Evolutionary conservation across 2,113 vertebrate genomes (phyloP), one percentile per base, ranked within the genome.

Genomic region (Pomatorhinus ruficollis): DNA sequence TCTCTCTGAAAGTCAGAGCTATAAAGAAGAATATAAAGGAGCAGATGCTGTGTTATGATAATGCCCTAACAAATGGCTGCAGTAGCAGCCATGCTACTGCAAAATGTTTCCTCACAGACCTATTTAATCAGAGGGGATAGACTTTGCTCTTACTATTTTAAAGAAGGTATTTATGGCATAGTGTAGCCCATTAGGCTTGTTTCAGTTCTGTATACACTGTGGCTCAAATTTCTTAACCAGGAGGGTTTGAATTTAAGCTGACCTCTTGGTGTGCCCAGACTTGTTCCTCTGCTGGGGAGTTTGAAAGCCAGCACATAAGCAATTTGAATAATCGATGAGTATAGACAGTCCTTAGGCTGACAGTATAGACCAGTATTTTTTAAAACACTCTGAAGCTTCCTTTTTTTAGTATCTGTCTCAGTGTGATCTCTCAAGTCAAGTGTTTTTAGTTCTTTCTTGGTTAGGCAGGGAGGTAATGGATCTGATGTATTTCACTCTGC

Each of bases 11-110:
- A 94, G 84, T 74, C 78, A 93, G 79, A 88, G 60, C 85, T 90
- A 78, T 92, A 94, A 94, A 88, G 94, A 80, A 65, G 60, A 52
- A 68, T 74, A 87, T 91, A 89, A 93, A 95, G 87, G 65, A 94
- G 56, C 75, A 92, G 75, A 90, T 94, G 87, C 56, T 66, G 69
- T 30, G 70, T 79, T 91, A 72, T 49, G 65, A 76, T 87, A 65
- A 91, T 86, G 49, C 33, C 64, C 56, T 59, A 80, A 81, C 39
- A 88, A 94, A 90, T 80, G 42, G 31, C 49, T 90, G 40, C 39
- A 75, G 30, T 33, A 83, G 77, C 52, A 93, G 59, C 37, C 59
- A n/a, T 83, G 56, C 49, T 68, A 33, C 63, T 81, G 35, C 75
- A 80, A 74, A 74, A 63, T 89, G 10, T 56, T 70, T 83, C 81